phyloP scores from a whole-genome alignment of 2,113 vertebrate species.

The Nycticebus coucang region DNA sequence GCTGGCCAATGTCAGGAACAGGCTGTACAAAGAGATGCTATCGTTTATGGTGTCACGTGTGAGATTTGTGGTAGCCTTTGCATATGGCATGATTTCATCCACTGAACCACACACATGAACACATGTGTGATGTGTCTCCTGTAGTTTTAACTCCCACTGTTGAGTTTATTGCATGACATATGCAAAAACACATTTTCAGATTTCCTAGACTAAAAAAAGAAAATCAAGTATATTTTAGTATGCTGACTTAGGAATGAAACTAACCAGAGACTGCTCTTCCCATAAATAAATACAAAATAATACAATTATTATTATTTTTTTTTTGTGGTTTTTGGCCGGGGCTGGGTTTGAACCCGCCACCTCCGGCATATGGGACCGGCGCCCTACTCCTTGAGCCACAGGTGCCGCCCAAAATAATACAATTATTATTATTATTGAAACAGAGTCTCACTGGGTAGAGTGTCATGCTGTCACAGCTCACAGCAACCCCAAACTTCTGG shows the following conservation, averaged over 20 bases:
- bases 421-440: no score
- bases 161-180: not conserved
- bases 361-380: no score
- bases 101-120: not conserved
- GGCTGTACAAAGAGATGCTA: not conserved
- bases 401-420: no score
- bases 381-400: no score
- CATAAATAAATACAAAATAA: not conserved
- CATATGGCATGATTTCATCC: not conserved
- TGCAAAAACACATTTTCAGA: not conserved
- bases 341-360: no score
- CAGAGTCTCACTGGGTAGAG: no score
- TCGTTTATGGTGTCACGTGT: fast-evolving
- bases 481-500: no score
- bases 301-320: no score
- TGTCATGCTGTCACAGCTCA: no score
- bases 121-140: not conserved
- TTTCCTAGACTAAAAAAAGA: not conserved
- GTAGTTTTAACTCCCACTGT: not conserved
- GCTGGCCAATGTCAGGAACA: fast-evolving
- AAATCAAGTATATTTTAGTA: not conserved
- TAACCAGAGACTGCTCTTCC: not conserved
- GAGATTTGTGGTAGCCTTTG: not conserved
- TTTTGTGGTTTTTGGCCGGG: no score
- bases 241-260: not conserved